Evolutionary conservation across 2,888 invertebrate genomes (phyloP).

Genomic region (Lottia scabra): DNA sequence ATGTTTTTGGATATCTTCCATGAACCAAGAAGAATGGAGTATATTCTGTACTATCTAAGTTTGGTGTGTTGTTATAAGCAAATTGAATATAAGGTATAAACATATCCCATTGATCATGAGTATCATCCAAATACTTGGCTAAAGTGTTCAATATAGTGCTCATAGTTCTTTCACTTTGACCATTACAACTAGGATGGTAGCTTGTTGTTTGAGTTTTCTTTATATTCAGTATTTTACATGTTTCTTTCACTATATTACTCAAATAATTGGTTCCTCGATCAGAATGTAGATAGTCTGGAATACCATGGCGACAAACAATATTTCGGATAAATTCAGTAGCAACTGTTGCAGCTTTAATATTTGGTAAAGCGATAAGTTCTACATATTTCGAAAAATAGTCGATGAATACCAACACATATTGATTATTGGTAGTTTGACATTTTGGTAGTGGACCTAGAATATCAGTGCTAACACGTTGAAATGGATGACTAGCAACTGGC

Average conservation of each 20-base stretch:
- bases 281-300: neutral
- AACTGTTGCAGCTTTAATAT: slow-evolving; percentile 12
- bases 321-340: slow-evolving; percentile 4
- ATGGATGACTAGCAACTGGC: slow-evolving; percentile 4
- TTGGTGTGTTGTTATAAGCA: neutral
- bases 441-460: slow-evolving; percentile 11
- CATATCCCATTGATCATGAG: neutral
- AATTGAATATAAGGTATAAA: neutral
- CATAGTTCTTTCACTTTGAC: slow-evolving; percentile 5
- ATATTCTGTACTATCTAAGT: neutral
- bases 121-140: neutral
- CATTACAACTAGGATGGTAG: slow-evolving; percentile 11
- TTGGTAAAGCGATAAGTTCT: slow-evolving; percentile 7
- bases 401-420: slow-evolving; percentile 3
- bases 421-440: neutral
- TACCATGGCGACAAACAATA: slow-evolving; percentile 17
- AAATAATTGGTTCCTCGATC: slow-evolving; percentile 6
- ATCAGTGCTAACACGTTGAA: slow-evolving; percentile 18
- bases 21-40: neutral
- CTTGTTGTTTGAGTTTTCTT: slow-evolving; percentile 14
- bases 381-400: slow-evolving; percentile 12
- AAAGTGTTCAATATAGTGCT: neutral
- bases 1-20: neutral
- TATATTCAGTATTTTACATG: slow-evolving; percentile 8
- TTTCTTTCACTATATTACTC: slow-evolving; percentile 11